phyloP scores from a whole-genome alignment of 2,113 vertebrate species.

The Equus quagga region DNA sequence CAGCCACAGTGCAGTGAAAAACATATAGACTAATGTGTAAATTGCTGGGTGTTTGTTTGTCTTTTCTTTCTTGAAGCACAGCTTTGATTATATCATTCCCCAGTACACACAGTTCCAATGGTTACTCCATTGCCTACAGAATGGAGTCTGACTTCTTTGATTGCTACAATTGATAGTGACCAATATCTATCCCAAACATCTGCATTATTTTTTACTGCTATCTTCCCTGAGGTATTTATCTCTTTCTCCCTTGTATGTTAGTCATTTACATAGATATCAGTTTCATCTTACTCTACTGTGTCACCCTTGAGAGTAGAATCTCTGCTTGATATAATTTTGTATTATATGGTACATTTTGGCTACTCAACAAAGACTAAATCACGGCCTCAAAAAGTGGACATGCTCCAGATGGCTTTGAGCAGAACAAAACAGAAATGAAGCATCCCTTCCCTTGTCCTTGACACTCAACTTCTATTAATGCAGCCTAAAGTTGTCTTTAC shows the following conservation, averaged over 20 bases:
- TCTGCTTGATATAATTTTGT: slow-evolving; percentile 34
- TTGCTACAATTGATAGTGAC: not conserved
- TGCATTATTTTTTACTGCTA: slow-evolving; percentile 20
- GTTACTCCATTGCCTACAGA: not conserved
- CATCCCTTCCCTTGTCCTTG: slow-evolving; percentile 13
- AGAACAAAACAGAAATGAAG: not conserved
- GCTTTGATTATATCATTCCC: not conserved
- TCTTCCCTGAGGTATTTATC: not conserved
- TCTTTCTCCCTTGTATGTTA: not conserved
- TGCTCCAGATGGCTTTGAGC: not conserved
- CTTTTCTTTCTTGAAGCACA: slow-evolving; percentile 25
- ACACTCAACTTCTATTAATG: slow-evolving; percentile 41
- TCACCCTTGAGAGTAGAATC: not conserved
- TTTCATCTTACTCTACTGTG: not conserved
- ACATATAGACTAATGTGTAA: not conserved
- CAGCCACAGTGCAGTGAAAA: not conserved
- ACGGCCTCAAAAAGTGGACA: not conserved
- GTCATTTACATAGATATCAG: not conserved
- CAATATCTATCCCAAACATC: not conserved
- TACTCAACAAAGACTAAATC: slow-evolving; percentile 15
- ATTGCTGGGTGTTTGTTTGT: not conserved
- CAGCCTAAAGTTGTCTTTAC: slow-evolving; percentile 25
- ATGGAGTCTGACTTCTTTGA: not conserved
- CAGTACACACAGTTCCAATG: not conserved
- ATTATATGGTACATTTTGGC: not conserved